Percentiles rank a stretch among this genome's conserved stretches.
Conservation (phyloP, 2,888 invertebrate species). For the Nezara viridula region DNA sequence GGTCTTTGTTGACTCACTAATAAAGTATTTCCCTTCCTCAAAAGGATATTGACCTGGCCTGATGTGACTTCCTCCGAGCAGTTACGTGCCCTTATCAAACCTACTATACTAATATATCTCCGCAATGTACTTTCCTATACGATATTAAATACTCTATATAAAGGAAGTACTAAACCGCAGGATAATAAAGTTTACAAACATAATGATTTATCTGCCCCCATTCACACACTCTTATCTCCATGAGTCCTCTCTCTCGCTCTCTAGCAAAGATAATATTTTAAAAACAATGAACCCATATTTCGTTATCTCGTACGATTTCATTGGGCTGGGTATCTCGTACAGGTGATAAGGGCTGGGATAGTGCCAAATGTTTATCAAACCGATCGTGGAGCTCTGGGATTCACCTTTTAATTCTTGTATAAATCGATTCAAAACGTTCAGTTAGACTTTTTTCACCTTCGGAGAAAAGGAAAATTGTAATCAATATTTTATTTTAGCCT, state of each 20-base stretch:
- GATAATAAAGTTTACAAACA: not conserved
- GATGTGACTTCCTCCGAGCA: not conserved
- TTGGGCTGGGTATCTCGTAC: not conserved
- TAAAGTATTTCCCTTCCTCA: not conserved
- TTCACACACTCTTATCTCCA: not conserved
- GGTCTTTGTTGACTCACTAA: not conserved
- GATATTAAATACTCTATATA: not conserved
- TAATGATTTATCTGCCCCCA: not conserved
- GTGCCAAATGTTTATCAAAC: not conserved
- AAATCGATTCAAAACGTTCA: not conserved
- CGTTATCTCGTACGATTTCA: not conserved
- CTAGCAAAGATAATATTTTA: not conserved
- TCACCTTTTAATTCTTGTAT: not conserved
- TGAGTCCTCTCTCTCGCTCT: too few species aligned
- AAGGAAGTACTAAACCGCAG: not conserved
- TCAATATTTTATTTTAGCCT: too few species aligned
- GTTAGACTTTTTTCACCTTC: too few species aligned
- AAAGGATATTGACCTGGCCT: not conserved
- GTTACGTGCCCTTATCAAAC: not conserved
- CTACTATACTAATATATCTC: not conserved
- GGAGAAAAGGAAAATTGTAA: too few species aligned
- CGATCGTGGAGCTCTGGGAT: not conserved
- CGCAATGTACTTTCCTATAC: not conserved
- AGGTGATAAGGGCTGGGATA: not conserved
- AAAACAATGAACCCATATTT: constrained; percentile 1